Percentiles rank a stretch among this genome's conserved stretches.
Evolutionary conservation across 64 coral and sea anemone species (phyloP).

Genomic region (Platygyra sinensis): DNA sequence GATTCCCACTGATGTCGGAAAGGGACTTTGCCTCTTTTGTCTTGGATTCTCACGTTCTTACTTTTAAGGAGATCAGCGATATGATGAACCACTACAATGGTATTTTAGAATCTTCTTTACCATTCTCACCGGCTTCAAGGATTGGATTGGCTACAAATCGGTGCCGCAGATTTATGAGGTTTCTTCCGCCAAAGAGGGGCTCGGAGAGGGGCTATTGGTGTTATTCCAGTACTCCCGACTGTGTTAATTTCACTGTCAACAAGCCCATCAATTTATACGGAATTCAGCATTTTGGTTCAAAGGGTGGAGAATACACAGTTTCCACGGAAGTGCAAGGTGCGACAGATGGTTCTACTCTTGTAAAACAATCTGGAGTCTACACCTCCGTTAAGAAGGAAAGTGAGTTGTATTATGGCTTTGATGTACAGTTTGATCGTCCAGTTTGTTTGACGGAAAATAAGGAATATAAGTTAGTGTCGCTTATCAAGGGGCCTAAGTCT

Average conservation of each 20-base stretch:
- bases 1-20: neutral
- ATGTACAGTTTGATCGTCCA: neutral
- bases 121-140: neutral
- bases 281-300: neutral
- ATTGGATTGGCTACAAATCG: neutral
- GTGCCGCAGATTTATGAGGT: neutral
- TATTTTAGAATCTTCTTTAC: neutral
- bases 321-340: neutral
- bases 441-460: neutral
- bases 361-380: neutral
- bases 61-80: neutral
- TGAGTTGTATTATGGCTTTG: neutral
- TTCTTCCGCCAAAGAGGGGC: neutral
- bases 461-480: neutral
- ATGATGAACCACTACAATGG: constrained; percentile 3
- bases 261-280: neutral
- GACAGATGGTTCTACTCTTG: neutral
- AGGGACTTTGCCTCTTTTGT: neutral
- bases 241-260: neutral
- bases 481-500: neutral
- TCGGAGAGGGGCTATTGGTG: neutral
- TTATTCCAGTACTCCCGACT: neutral
- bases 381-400: neutral
- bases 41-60: neutral
- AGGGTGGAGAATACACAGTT: neutral